These are phyloP conservation scores for Aspidiotus destructor DNA, from an alignment of 2,888 invertebrate species.

Conservation along the genomic window DNA sequence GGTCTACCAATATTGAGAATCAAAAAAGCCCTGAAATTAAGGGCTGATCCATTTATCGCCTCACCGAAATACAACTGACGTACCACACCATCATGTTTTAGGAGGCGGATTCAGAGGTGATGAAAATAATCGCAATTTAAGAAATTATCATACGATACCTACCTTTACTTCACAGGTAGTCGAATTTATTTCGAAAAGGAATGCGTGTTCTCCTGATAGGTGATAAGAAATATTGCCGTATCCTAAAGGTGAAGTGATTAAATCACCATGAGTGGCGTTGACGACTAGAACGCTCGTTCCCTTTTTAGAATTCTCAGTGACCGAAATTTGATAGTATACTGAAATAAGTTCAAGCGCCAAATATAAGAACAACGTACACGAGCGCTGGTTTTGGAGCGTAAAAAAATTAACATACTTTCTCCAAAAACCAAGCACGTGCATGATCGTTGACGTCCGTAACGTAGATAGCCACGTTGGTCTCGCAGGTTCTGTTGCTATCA, in stretches of 20 bases:
- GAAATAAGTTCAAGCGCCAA: constrained; percentile 36
- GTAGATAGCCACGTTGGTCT: constrained; percentile 38
- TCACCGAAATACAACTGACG: too few relatives aligned
- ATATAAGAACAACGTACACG: too few relatives aligned
- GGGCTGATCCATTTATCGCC: too few relatives aligned
- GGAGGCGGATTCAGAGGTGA: too few relatives aligned
- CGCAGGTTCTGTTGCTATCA: constrained; percentile 42
- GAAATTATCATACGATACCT: background rate
- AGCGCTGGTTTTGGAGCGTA: background rate
- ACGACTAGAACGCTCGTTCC: constrained; percentile 59
- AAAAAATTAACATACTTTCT: constrained; percentile 46
- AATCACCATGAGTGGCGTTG: constrained; percentile 61
- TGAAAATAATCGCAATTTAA: background rate
- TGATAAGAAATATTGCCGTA: constrained; percentile 62
- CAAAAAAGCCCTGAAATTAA: too few relatives aligned
- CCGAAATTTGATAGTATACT: constrained; percentile 60
- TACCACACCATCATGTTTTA: too few relatives aligned
- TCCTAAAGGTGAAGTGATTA: constrained; percentile 52
- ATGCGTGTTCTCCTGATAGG: constrained; percentile 62
- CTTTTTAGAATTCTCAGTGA: constrained; percentile 58
- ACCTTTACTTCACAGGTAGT: constrained; percentile 57
- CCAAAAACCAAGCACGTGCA: constrained; percentile 51
- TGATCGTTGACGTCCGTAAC: constrained; percentile 72
- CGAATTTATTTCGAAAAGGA: constrained; percentile 61
- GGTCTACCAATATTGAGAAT: too few relatives aligned